Percentiles rank a stretch among this genome's conserved stretches.
Evolutionary conservation across 2,888 invertebrate species (phyloP).

Genomic region (Fragum whitleyi): DNA sequence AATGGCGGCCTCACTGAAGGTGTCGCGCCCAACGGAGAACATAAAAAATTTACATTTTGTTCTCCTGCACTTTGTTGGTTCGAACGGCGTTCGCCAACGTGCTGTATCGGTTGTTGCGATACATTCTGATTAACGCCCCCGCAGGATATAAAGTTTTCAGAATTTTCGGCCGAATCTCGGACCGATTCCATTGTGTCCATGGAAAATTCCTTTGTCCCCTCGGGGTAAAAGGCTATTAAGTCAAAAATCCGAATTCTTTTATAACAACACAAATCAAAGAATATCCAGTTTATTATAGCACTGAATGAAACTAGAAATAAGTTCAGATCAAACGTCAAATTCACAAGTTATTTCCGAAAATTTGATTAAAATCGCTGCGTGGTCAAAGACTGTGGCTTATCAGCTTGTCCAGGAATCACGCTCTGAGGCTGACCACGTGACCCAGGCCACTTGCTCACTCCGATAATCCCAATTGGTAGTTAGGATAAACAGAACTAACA

Average conservation of each 20-base stretch:
- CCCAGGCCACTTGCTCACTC: slow-evolving; percentile 17
- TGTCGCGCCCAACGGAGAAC: background rate
- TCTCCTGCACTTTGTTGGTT: background rate
- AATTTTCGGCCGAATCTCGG: background rate
- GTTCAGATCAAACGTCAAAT: background rate
- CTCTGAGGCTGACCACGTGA: slow-evolving; percentile 20
- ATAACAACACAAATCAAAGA: background rate
- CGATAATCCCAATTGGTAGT: slow-evolving; percentile 10
- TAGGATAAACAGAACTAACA: slow-evolving; percentile 11
- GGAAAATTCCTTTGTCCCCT: background rate
- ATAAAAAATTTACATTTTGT: background rate
- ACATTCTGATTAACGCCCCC: background rate
- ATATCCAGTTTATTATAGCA: background rate
- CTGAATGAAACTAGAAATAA: background rate
- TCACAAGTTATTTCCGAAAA: background rate
- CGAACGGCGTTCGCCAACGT: background rate
- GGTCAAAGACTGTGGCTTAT: slow-evolving; percentile 17
- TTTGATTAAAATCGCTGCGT: background rate
- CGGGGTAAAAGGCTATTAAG: background rate
- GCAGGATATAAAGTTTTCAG: background rate
- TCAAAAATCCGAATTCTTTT: background rate
- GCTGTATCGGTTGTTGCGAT: background rate
- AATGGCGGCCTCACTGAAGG: background rate
- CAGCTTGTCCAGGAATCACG: slow-evolving; percentile 11
- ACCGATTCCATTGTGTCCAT: background rate